Evolutionary conservation across 2,797 vertebrate species (phyloP), one percentile per base, ranked within the genome.

Genomic region (Triplophysa bombifrons): DNA sequence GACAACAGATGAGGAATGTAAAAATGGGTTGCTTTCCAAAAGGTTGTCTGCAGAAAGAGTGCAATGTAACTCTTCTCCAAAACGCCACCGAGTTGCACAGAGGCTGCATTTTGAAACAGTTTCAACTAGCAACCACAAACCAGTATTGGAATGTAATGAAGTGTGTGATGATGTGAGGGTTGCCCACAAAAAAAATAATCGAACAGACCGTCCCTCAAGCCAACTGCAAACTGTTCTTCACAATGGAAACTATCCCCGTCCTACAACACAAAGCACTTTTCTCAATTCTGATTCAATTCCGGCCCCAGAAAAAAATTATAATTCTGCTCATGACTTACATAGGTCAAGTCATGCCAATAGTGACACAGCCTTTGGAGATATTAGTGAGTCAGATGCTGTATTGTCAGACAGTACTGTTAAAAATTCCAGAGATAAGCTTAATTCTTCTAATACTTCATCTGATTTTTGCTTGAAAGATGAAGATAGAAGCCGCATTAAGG

Each of bases 81-180:
- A 53, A 41, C 84, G 74, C 66, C 85, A 51, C 19, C 17, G 30
- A 12, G 66, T 82, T 27, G 64, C 80, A 0, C 87, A 87, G 72
- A 90, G 63, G 27, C 53, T 90, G 2, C 13, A 16, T 0, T 91
- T 91, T 58, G 83, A 87, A 44, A 20, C 34, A 41, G 74, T 82
- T 65, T 67, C 58, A 11, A 76, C 50, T 30, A 48, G 80, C n/a
- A 17, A 11, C 14, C 48, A 46, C 16, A 1, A 76, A 65, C 34
- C 72, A 7, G 76, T 63, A 41, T 58, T 64, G 44, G 46, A 74
- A 58, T 53, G 34, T 51, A 74, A 41, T 58, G 8, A 70, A 38
- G 34, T 34, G 48, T 11, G 46, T 22, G 65, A 20, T 1, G 8
- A 72, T 63, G 6, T 6, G 10, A 8, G 13, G 1, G 10, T 12